Conservation (phyloP, 2,888 invertebrate genomes). For the Uropetala carovei region DNA sequence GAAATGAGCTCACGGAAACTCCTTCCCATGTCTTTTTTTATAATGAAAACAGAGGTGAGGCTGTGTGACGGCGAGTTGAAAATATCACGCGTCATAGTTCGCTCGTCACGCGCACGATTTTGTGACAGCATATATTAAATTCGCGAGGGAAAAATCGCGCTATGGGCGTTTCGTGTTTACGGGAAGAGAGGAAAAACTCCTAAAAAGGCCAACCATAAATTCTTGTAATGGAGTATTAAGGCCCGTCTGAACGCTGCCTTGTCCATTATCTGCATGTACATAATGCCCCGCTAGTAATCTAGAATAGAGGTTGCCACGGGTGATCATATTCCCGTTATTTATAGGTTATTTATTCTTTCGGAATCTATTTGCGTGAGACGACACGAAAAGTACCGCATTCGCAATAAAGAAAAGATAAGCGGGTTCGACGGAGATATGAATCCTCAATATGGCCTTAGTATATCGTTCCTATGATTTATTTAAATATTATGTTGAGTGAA, state of each 20-base stretch:
- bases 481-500: no score
- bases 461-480: no score
- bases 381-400: background rate
- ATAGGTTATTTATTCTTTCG: background rate
- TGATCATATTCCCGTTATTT: background rate
- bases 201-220: slow-evolving; percentile 6
- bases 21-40: background rate
- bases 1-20: slow-evolving; percentile 1
- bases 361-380: background rate
- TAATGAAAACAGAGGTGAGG: background rate
- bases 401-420: no score
- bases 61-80: background rate
- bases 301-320: background rate
- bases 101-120: slow-evolving; percentile 23
- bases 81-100: slow-evolving; percentile 21
- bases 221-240: background rate
- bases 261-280: background rate
- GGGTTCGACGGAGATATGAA: no score
- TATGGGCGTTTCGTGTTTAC: background rate
- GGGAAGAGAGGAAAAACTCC: background rate
- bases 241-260: background rate
- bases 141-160: slow-evolving; percentile 9
- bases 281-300: background rate
- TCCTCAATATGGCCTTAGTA: no score
- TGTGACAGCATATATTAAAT: slow-evolving; percentile 47